Base-by-base conservation (phyloP, 2,113 vertebrate species). In the Scomber scombrus region DNA sequence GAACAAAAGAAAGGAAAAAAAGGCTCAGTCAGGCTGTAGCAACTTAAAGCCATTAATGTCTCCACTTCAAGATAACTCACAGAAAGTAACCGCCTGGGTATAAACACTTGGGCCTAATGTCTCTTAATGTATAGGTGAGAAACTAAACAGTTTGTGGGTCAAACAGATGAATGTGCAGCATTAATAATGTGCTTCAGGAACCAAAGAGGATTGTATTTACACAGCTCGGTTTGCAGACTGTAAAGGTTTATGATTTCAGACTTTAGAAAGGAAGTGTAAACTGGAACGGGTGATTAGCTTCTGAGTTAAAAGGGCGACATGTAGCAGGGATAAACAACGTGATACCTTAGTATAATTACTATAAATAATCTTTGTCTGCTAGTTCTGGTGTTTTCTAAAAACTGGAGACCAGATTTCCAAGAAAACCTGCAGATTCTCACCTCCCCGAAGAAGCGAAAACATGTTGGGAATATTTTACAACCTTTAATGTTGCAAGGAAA, bases 71-170 rank as follows among this genome's bases (percentile, higher is more conserved):
- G 13, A 14, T 19, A 34, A 34, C 8, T 34, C 31, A 34, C 31
- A 34, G 31, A 34, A 34, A 43, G 34, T 51, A 29, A 10, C 9
- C 18, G 10, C 21, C 13, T 26, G 5, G 15, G 14, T 21, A 46
- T 80, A 67, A 73, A 73, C 78, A 60, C 18, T 40, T 61, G 3
- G 49, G 18, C 1, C 13, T 29, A 16, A 52, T 29, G 66, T 15
- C 7, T 69, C 34, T 31, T 19, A 18, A 55, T n/a, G 26, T 47
- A 31, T 10, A 47, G 40, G 43, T n/a, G 34, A 50, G 15, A 51
- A 72, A 55, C 60, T 65, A 51, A 64, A 71, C 11, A 51, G 11
- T 14, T 11, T 49, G n/a, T 31, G 21, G 34, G 58, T 51, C 31
- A 0, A 45, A 19, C 29, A 45, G 18, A 34, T 18, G 67, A 47